These are phyloP conservation scores for Sardinella longiceps DNA, from an alignment of 2,797 vertebrate species.

Conservation along the genomic window DNA sequence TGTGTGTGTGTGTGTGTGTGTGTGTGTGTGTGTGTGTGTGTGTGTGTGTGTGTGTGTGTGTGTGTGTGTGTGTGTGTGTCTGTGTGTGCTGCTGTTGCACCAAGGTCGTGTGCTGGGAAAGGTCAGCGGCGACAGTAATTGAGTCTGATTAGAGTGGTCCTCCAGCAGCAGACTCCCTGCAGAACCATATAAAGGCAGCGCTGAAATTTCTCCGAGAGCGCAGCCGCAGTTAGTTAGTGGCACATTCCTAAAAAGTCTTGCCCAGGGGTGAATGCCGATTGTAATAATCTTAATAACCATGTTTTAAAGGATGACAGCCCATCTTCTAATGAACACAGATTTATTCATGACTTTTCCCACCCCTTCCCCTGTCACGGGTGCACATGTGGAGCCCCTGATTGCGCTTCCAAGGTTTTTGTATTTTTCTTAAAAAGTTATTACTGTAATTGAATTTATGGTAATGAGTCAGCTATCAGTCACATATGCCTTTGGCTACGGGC, in stretches of 20 bases:
- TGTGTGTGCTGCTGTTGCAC: not conserved
- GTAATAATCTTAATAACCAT: constrained; percentile 29
- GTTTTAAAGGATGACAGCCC: constrained; percentile 27
- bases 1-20: not conserved
- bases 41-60: not conserved
- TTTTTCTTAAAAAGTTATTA: constrained; percentile 42
- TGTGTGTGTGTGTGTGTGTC: too few species aligned
- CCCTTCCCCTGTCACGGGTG: constrained; percentile 41
- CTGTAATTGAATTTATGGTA: constrained; percentile 56
- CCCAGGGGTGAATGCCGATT: constrained; percentile 39
- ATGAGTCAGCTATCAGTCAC: constrained; percentile 47
- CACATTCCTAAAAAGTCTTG: constrained; percentile 36
- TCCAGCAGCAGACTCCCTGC: not conserved
- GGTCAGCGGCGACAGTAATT: not conserved
- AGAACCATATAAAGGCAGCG: not conserved
- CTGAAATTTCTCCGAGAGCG: not conserved
- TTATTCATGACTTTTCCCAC: constrained; percentile 43
- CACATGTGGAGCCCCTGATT: not conserved
- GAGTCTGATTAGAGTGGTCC: not conserved
- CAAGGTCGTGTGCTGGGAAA: not conserved
- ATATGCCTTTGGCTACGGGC: constrained; percentile 43
- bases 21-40: too few species aligned
- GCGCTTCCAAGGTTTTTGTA: constrained; percentile 36
- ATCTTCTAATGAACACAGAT: constrained; percentile 42
- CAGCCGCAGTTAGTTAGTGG: not conserved